Evolutionary conservation across 2,797 vertebrate species (phyloP).

Genomic region (Chrosomus eos): DNA sequence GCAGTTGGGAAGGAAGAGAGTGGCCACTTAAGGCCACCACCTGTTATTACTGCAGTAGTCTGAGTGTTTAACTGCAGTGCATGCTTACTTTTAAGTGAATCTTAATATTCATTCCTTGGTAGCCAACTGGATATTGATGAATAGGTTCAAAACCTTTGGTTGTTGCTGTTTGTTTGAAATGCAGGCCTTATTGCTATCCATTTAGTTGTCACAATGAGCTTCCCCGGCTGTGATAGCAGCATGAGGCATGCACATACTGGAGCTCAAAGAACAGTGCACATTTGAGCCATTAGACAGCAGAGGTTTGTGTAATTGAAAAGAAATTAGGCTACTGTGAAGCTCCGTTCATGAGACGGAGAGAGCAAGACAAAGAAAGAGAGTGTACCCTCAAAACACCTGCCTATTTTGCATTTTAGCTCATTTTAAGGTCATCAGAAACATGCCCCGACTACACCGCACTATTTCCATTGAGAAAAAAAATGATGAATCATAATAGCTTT

Average conservation of each 20-base stretch:
- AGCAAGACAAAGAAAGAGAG: not conserved
- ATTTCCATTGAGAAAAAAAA: conserved; percentile 49
- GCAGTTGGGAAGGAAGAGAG: not conserved
- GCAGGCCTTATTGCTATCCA: conserved; percentile 13
- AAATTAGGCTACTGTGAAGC: conserved; percentile 34
- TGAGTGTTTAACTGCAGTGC: conserved; percentile 21
- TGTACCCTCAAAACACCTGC: conserved; percentile 19
- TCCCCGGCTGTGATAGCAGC: conserved; percentile 13
- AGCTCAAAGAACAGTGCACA: conserved; percentile 17
- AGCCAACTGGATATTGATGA: not conserved
- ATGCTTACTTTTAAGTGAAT: not conserved
- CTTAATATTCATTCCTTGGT: conserved; percentile 13
- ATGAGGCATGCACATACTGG: not conserved
- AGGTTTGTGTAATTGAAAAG: conserved; percentile 36
- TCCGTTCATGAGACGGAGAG: not conserved
- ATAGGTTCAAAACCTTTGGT: conserved; percentile 11
- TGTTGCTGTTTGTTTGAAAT: conserved; percentile 26
- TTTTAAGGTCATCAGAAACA: conserved; percentile 53
- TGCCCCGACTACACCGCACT: not conserved
- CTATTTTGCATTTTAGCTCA: conserved; percentile 34
- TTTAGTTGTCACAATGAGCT: conserved; percentile 37
- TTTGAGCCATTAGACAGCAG: conserved; percentile 34
- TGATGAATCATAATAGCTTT: conserved; percentile 40
- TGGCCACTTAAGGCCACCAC: not conserved
- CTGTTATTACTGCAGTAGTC: conserved; percentile 6